Conservation (phyloP, 2,888 invertebrate species). For the Eristalis intricaria region DNA sequence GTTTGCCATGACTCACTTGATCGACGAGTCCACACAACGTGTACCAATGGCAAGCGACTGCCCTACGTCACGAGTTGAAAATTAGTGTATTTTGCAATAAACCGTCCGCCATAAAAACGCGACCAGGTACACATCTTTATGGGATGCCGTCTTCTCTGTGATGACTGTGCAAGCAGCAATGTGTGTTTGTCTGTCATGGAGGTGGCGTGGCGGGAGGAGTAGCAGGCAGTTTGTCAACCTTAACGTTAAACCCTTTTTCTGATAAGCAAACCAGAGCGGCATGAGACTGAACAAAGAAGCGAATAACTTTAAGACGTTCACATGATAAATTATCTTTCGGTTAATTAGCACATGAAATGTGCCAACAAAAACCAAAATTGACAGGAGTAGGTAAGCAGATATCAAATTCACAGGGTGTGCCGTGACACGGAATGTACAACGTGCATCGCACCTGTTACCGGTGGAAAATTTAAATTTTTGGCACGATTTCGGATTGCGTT, state of each 20-base stretch:
- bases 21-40: neutral
- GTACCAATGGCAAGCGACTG: neutral
- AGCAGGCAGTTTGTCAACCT: neutral
- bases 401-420: neutral
- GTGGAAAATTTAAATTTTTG: neutral
- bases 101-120: neutral
- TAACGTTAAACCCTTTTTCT: neutral
- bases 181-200: neutral
- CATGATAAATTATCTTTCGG: neutral
- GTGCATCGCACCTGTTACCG: neutral
- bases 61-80: neutral
- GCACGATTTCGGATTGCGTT: neutral
- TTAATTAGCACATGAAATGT: slow-evolving; percentile 6
- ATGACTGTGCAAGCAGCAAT: neutral
- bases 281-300: neutral
- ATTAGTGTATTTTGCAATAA: neutral
- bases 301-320: neutral
- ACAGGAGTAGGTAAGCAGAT: neutral
- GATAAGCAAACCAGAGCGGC: neutral
- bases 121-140: neutral
- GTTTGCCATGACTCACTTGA: neutral
- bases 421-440: no score
- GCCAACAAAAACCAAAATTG: neutral
- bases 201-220: neutral
- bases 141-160: neutral